Conservation (phyloP, 2,888 invertebrate species). For the Drosophila tripunctata region DNA sequence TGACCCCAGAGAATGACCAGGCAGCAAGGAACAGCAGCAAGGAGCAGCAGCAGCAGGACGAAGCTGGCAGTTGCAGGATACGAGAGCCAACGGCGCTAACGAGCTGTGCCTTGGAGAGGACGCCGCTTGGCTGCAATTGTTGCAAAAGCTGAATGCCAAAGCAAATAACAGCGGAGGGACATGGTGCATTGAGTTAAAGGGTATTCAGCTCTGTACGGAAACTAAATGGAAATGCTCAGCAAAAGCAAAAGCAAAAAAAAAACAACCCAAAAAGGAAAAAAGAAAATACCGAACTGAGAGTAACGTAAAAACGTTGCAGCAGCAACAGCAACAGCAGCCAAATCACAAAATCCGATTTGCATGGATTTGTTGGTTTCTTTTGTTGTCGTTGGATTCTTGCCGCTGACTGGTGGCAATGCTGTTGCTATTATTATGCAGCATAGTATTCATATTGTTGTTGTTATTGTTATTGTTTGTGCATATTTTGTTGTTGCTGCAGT, state of each 20-base stretch:
- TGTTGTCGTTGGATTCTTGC: conserved; percentile 73
- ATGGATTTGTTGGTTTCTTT: conserved; percentile 82
- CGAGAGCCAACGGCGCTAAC: conserved; percentile 67
- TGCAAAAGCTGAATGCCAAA: conserved; percentile 80
- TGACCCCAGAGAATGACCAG: conserved; percentile 73
- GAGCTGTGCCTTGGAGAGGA: conserved; percentile 76
- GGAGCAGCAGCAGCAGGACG: conserved; percentile 10
- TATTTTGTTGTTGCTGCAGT: conserved; percentile 43
- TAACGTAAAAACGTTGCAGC: conserved; percentile 35
- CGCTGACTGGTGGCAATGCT: conserved; percentile 54
- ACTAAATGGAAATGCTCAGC: conserved; percentile 72
- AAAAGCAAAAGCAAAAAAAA: conserved; percentile 4
- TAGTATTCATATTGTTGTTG: conserved; percentile 44
- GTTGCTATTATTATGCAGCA: conserved; percentile 58
- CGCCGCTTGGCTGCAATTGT: conserved; percentile 72
- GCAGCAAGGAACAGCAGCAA: conserved; percentile 27
- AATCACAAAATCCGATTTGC: conserved; percentile 83
- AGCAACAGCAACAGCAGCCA: conserved; percentile 54
- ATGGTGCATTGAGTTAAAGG: not conserved
- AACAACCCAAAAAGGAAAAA: too few relatives aligned
- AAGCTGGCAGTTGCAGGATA: conserved; percentile 13
- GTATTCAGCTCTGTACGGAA: conserved; percentile 31
- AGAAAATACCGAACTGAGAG: not conserved
- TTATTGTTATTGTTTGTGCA: conserved; percentile 18
- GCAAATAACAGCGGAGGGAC: conserved; percentile 73